These are phyloP conservation scores for Catamblyrhynchus diadema DNA, from an alignment of 2,797 vertebrate genomes.

Conservation along the genomic window DNA sequence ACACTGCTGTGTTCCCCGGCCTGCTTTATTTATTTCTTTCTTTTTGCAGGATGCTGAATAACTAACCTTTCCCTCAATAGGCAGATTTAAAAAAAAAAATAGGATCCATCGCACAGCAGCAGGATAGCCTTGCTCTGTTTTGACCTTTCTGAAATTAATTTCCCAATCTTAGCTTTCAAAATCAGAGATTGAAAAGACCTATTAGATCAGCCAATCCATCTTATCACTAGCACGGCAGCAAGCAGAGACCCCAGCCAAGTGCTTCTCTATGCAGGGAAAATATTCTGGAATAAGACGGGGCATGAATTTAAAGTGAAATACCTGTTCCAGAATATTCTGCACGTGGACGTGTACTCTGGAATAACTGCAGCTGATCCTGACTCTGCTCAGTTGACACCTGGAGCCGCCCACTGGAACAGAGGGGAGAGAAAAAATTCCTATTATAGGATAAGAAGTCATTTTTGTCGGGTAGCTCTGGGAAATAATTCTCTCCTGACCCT, in stretches of 20 bases:
- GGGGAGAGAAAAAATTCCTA: rapidly evolving
- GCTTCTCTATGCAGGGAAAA: conserved; percentile 15
- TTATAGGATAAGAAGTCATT: background rate
- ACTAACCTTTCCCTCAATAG: conserved; percentile 44
- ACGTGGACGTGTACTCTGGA: rapidly evolving
- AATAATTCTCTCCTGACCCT: background rate
- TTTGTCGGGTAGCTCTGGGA: background rate
- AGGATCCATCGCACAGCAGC: conserved; percentile 58
- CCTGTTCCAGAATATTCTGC: conserved; percentile 16
- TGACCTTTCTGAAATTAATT: conserved; percentile 62
- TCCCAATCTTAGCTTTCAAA: conserved; percentile 59
- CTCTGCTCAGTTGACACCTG: background rate
- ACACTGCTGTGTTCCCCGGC: conserved; percentile 4
- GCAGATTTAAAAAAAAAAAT: conserved; percentile 37
- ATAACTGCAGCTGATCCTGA: background rate
- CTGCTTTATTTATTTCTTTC: conserved; percentile 43
- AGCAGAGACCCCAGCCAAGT: conserved; percentile 51
- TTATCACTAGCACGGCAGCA: conserved; percentile 11
- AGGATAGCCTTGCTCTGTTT: conserved; percentile 60
- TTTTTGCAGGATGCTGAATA: conserved; percentile 24
- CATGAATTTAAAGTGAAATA: conserved; percentile 38
- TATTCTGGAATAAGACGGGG: background rate
- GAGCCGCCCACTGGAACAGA: background rate
- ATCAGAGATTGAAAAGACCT: conserved; percentile 60
- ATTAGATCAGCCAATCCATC: conserved; percentile 60